Percentiles rank a stretch among this genome's conserved stretches.
phyloP scores from a whole-genome alignment of 1,140 invertebrate genomes.

The Cardiocondyla obscurior region DNA sequence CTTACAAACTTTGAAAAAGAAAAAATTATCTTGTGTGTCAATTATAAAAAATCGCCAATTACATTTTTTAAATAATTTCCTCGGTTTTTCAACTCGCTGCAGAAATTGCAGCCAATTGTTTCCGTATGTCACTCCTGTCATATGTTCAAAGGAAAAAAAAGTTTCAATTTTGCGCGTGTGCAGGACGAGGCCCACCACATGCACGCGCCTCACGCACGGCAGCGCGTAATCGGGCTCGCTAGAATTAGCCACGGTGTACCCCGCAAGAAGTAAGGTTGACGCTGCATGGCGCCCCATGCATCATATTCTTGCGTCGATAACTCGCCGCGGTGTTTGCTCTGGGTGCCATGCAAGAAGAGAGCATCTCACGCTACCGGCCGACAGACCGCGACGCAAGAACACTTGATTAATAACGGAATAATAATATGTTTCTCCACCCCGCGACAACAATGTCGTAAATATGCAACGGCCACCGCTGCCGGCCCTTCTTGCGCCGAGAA shows the following conservation, averaged over 20 bases:
- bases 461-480: background rate
- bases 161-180: constrained; percentile 44
- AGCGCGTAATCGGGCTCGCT: constrained; percentile 66
- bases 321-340: constrained; percentile 67
- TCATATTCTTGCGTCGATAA: constrained; percentile 74
- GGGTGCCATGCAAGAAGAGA: constrained; percentile 65
- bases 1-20: background rate
- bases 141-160: background rate
- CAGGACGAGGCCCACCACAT: constrained; percentile 9
- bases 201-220: constrained; percentile 8
- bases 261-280: constrained; percentile 65
- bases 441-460: constrained; percentile 38
- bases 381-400: constrained; percentile 69
- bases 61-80: background rate
- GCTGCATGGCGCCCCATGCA: constrained; percentile 72
- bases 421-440: constrained; percentile 68
- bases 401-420: constrained; percentile 79
- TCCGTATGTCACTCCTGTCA: background rate
- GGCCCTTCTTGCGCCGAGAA: constrained; percentile 22
- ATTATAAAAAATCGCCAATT: background rate
- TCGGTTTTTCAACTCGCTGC: background rate
- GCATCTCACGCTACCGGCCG: constrained; percentile 68
- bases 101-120: background rate
- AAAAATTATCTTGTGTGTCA: background rate
- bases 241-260: constrained; percentile 54